Evolutionary conservation across 2,888 invertebrate genomes (phyloP).

Genomic region (Coleophora deauratella): DNA sequence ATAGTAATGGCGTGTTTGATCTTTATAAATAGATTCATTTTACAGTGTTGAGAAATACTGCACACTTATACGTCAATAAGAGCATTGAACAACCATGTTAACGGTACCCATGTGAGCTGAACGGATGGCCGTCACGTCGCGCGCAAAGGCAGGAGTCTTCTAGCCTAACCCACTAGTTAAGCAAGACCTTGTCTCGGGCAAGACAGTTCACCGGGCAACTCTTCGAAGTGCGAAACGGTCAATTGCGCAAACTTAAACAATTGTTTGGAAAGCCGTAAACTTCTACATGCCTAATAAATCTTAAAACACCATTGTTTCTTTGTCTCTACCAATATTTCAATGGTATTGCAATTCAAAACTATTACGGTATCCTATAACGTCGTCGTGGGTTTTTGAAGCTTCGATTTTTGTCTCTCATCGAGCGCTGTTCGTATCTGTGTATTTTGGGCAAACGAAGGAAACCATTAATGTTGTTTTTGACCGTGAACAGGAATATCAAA

Average conservation of each 20-base stretch:
- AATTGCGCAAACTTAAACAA: constrained; percentile 24
- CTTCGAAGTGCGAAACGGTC: constrained; percentile 14
- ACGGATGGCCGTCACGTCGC: no score
- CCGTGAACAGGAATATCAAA: constrained; percentile 26
- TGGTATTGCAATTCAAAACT: constrained; percentile 27
- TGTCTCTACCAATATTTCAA: constrained; percentile 32
- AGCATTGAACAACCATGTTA: no score
- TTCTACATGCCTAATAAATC: constrained; percentile 38
- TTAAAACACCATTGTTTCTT: constrained; percentile 47
- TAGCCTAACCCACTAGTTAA: no score
- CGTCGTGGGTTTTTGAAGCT: neutral
- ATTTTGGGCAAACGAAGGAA: constrained; percentile 9
- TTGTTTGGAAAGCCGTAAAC: constrained; percentile 37
- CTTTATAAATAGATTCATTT: no score
- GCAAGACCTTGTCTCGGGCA: no score
- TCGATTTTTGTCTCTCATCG: neutral
- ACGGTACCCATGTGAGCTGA: no score
- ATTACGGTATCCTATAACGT: constrained; percentile 8
- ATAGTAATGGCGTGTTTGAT: no score
- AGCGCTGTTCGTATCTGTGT: neutral
- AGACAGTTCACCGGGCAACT: constrained; percentile 22
- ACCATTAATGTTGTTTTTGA: constrained; percentile 13
- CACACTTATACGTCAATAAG: no score
- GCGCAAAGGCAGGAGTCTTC: no score
- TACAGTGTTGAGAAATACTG: no score